Evolutionary conservation across 1,140 invertebrate species (phyloP).

Genomic region (Agrilus planipennis): DNA sequence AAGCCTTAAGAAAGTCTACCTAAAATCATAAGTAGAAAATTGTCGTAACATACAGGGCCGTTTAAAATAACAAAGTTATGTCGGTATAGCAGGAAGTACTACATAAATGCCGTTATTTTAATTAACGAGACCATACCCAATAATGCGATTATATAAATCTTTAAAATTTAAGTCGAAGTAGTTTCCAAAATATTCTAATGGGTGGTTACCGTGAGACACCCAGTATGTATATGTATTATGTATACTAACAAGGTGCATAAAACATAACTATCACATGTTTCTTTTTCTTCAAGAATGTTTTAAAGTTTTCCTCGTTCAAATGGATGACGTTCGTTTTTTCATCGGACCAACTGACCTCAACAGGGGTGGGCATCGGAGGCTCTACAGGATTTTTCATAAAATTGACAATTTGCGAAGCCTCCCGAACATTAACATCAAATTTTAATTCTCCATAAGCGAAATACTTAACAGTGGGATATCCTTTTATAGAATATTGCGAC

Average conservation of each 20-base stretch:
- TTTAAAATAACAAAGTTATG: no score
- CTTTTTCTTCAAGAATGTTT: slow-evolving; percentile 52
- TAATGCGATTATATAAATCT: no score
- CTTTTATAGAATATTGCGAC: slow-evolving; percentile 58
- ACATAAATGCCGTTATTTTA: no score
- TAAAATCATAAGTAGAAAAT: no score
- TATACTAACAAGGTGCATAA: slow-evolving; percentile 76
- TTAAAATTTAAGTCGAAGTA: no score
- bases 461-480: slow-evolving; percentile 76
- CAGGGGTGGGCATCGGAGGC: slow-evolving; percentile 69
- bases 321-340: slow-evolving; percentile 62
- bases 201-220: no score
- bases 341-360: slow-evolving; percentile 63
- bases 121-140: no score
- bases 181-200: no score
- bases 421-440: slow-evolving; percentile 65
- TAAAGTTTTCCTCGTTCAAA: slow-evolving; percentile 60
- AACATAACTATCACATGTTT: slow-evolving; percentile 80
- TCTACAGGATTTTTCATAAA: slow-evolving; percentile 77
- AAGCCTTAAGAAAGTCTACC: no score
- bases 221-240: slow-evolving; percentile 11
- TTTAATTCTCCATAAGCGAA: slow-evolving; percentile 62
- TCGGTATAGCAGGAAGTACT: no score
- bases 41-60: no score
- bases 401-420: slow-evolving; percentile 61